Evolutionary conservation across 1,140 invertebrate species (phyloP), one percentile per base, ranked within the genome.

Genomic region (Pristionchus pacificus): DNA sequence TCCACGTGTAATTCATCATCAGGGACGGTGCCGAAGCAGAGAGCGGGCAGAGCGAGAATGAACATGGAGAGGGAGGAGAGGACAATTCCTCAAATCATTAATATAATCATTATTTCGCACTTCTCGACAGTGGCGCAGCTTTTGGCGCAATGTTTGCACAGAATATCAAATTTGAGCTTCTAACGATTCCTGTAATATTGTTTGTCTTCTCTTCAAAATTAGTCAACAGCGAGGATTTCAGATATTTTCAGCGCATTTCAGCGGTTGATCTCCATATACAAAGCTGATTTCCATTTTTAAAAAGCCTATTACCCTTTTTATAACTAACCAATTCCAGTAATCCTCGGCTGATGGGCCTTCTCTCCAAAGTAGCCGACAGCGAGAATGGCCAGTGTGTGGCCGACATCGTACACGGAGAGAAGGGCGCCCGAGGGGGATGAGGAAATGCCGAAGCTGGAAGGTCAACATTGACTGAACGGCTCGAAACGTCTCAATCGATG

Each of bases 11-110:
- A 19, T 6, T 49, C 38, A 49, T 49, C 38, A 49, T 6, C 19
- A 10, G 38, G 19, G 6, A 59, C 58, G 15, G 71, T 60, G 10
- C 71, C 71, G 59, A 68, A 73, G 33, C 68, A 70, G 6, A 58
- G 58, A 38, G 68, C 67, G 29, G 71, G 71, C 33, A 65, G 59
- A 29, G 67, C 71, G 2, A 73, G 49, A 27, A 73, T 58, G 59
- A 73, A 73, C 71, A 73, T 73, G 3, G 71, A 65, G n/a, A 73
- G n/a, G 3, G 71, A 58, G 64, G 65, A 68, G 3, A 73, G 61
- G 3, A 73, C 58, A 2, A 73, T 55, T 13, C 68, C 68, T 70
- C 32, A 31, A 70, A 70, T n/a, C 2, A 19, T 49, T 19, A 19
- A 49, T 10, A 49, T 49, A 49, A n/a, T n/a, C n/a, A n/a, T n/a